Evolutionary conservation across 2,888 invertebrate genomes (phyloP), one percentile per base, ranked within the genome.

Genomic region (Zhuqinia jingwanae): DNA sequence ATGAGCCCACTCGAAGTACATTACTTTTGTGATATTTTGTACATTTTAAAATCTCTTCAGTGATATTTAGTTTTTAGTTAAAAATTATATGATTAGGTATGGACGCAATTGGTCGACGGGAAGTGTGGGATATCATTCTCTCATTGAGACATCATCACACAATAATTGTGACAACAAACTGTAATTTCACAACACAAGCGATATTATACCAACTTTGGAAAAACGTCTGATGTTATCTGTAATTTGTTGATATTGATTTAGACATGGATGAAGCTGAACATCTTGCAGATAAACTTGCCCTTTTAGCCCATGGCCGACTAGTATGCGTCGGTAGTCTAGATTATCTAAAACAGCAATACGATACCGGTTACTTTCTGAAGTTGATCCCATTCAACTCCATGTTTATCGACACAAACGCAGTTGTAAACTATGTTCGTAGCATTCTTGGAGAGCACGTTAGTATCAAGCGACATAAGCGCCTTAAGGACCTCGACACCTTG

Each of bases 231-330:
- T 13, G 11, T 13, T 53, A 13, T 53, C 6, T 42, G 45, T 22
- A 53, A 75, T 1, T 53, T 27, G 2, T 36, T n/a, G 11, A 10
- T 30, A n/a, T 60, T 1, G 27, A 36, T 20, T 5, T 20, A 80
- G 70, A 75, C 42, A 88, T 90, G 88, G 90, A 90, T 53, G 90
- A 90, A 85, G 90, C 90, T 2, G 90, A 90, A 53, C 85, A 85
- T 81, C 78, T 90, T 45, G 89, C 87, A 1, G 90, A 90, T 47
- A 58, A 87, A 36, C 53, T 90, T 36, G 90, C 85, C 11, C 63
- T 90, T 0, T 30, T 89, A 13, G 77, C 89, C 20, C 89, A 90
- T 86, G 90, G 89, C 3, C 87, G 86, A 60, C 75, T 90, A 6
- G 65, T 90, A 17, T 89, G 90, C 42, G 89, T 58, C 75, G 90